A percentile compares a stretch with the other conserved stretches of the same genome.
Evolutionary conservation across 2,113 vertebrate species (phyloP).

Genomic region (Lamprologus tigripictilis): DNA sequence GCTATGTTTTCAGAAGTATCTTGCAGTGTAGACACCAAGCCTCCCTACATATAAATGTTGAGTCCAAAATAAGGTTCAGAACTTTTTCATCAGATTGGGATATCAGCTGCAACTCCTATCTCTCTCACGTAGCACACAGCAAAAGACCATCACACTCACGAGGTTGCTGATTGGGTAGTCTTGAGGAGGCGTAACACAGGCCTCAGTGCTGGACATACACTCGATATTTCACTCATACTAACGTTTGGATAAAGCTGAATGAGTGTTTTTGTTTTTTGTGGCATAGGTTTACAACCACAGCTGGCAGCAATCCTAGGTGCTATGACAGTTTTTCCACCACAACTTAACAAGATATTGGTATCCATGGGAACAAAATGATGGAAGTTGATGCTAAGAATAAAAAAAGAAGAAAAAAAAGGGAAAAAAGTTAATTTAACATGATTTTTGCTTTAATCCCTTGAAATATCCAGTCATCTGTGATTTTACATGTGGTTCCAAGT

Average conservation of each 20-base stretch:
- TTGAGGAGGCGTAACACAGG: background rate
- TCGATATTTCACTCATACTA: background rate
- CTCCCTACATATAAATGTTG: background rate
- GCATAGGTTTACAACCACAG: background rate
- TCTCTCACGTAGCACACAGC: background rate
- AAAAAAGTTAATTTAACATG: fast-evolving
- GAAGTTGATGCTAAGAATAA: background rate
- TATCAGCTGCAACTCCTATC: background rate
- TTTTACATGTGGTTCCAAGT: background rate
- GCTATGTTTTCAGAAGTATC: background rate
- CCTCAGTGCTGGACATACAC: background rate
- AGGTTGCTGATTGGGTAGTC: background rate
- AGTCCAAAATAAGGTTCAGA: background rate
- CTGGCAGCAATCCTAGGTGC: background rate
- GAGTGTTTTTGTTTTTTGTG: background rate
- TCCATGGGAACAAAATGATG: background rate
- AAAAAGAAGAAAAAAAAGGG: background rate
- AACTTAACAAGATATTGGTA: background rate
- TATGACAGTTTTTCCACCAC: background rate
- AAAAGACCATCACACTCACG: background rate
- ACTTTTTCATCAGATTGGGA: background rate
- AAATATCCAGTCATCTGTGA: background rate
- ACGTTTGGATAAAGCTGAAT: background rate
- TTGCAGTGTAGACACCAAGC: background rate
- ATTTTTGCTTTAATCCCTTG: background rate